Percentiles rank a stretch among this genome's conserved stretches.
Conservation (phyloP, 1,140 invertebrate species). For the Penaeus indicus region DNA sequence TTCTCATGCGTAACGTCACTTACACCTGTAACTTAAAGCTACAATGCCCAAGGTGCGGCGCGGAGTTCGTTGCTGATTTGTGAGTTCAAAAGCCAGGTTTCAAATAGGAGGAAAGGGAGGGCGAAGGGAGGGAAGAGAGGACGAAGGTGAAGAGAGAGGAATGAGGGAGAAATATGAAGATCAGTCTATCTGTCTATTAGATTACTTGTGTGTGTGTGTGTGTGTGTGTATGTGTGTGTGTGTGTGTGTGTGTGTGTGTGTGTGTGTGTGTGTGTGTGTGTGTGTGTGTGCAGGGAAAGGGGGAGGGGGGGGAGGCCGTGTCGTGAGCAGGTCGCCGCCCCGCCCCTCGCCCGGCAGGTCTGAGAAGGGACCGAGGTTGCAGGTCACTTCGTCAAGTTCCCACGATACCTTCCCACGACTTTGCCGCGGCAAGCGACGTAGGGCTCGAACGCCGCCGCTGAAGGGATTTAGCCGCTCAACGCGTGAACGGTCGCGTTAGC, state of each 20-base stretch:
- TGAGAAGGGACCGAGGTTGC: not conserved
- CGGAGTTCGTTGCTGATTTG: too few relatives aligned
- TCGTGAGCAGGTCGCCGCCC: too few relatives aligned
- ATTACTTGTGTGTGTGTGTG: not conserved
- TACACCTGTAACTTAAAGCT: too few relatives aligned
- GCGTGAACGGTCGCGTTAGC: too few relatives aligned
- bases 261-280: not conserved
- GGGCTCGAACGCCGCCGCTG: too few relatives aligned
- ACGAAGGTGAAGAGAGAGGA: not conserved
- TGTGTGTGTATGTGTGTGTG: not conserved
- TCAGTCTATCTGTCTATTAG: not conserved
- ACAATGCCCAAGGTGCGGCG: too few relatives aligned
- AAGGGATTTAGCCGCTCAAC: too few relatives aligned
- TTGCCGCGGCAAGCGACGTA: too few relatives aligned
- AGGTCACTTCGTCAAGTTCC: not conserved
- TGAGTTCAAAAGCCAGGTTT: not conserved
- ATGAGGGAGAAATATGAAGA: not conserved
- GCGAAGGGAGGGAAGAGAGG: not conserved
- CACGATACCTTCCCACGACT: constrained; percentile 33
- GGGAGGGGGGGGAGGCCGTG: too few relatives aligned
- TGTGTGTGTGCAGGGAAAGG: not conserved
- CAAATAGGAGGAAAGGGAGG: not conserved
- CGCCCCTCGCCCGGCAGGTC: too few relatives aligned
- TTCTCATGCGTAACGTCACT: too few relatives aligned
- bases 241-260: not conserved